Evolutionary conservation across 2,113 vertebrate species (phyloP).

Genomic region (Calyptommatus sinebrachiatus): DNA sequence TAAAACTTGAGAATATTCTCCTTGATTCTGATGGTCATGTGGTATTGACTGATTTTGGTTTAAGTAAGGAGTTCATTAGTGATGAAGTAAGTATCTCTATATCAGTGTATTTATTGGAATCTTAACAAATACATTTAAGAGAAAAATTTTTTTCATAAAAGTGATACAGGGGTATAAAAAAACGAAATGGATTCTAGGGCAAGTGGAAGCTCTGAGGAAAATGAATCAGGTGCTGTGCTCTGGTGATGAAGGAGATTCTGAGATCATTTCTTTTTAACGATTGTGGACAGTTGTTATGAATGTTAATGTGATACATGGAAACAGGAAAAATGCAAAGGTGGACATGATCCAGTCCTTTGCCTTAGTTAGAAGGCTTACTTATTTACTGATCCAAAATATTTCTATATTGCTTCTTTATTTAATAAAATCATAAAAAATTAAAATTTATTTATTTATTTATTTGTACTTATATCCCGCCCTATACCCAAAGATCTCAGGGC

Average conservation of each 20-base stretch:
- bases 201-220: not conserved
- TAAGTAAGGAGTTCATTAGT: constrained; percentile 94
- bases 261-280: not conserved
- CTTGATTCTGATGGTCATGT: constrained; percentile 93
- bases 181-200: no score
- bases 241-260: not conserved
- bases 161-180: not conserved
- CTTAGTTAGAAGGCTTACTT: no score
- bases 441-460: no score
- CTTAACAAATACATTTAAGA: not conserved
- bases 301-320: not conserved
- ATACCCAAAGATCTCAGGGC: no score
- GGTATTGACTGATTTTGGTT: constrained; percentile 96
- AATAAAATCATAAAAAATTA: no score
- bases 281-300: no score
- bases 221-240: not conserved
- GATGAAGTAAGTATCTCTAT: constrained; percentile 86
- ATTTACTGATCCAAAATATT: no score
- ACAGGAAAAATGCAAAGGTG: not conserved
- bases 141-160: not conserved
- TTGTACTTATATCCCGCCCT: no score
- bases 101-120: constrained; percentile 24
- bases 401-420: no score
- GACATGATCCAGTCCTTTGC: not conserved
- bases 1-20: constrained; percentile 98